These are phyloP conservation scores for Danio aesculapii DNA, from an alignment of 2,797 vertebrate species.

Conservation along the genomic window DNA sequence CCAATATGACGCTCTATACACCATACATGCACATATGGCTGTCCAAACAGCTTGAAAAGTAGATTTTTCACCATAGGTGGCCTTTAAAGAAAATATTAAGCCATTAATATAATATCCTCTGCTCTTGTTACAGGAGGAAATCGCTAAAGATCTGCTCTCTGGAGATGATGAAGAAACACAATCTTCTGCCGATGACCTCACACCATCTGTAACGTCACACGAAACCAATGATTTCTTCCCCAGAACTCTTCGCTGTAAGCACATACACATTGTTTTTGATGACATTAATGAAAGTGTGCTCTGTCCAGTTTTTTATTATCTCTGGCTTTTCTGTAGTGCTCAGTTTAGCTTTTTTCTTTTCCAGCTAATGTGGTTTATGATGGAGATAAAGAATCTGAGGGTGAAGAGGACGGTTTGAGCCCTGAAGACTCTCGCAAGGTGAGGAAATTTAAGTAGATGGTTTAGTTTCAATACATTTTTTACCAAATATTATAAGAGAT, in stretches of 20 bases:
- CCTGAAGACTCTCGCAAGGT: constrained; percentile 89
- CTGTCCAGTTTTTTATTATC: background rate
- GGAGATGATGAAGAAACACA: constrained; percentile 87
- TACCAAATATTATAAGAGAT: background rate
- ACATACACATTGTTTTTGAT: background rate
- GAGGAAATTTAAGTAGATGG: constrained; percentile 26
- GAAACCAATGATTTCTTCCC: constrained; percentile 88
- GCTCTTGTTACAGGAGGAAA: constrained; percentile 78
- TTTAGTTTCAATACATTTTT: background rate
- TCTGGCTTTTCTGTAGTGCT: background rate
- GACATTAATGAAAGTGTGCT: background rate
- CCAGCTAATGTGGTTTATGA: constrained; percentile 85
- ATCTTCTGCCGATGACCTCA: constrained; percentile 88
- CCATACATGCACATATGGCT: too few relatives aligned
- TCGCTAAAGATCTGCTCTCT: constrained; percentile 87
- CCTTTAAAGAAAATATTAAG: too few relatives aligned
- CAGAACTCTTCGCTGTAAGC: constrained; percentile 86
- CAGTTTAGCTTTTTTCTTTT: constrained; percentile 43
- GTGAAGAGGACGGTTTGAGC: constrained; percentile 81
- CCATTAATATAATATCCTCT: background rate
- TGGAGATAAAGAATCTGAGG: constrained; percentile 88
- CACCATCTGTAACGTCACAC: constrained; percentile 86
- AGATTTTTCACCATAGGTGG: too few relatives aligned
- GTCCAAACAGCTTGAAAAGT: too few relatives aligned
- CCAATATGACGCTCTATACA: too few relatives aligned